These are phyloP conservation scores for Cephus sareptanus DNA, from an alignment of 2,888 invertebrate genomes.

Conservation along the genomic window DNA sequence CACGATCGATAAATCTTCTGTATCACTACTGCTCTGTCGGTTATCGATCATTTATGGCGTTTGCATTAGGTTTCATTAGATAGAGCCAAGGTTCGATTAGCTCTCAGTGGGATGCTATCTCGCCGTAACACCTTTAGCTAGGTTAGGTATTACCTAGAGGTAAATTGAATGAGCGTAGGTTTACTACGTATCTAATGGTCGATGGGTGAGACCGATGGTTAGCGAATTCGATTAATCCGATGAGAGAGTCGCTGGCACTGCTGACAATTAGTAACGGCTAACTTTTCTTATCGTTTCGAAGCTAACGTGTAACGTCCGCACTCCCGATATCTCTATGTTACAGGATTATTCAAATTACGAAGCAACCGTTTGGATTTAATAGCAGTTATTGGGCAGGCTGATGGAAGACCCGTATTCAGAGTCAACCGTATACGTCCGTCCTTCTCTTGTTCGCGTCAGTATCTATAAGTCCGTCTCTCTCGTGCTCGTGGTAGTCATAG, in stretches of 20 bases:
- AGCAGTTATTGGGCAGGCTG: neutral
- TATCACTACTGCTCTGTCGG: conserved; percentile 23
- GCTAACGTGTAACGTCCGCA: neutral
- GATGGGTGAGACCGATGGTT: neutral
- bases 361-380: neutral
- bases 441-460: neutral
- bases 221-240: neutral
- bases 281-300: neutral
- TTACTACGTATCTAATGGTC: neutral
- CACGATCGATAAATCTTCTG: neutral
- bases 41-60: conserved; percentile 45
- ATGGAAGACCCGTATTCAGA: neutral
- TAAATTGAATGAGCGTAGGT: neutral
- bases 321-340: neutral
- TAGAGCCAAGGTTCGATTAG: conserved; percentile 38
- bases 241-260: neutral
- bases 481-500: neutral
- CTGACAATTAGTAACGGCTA: neutral
- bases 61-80: conserved; percentile 35
- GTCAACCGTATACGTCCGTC: neutral
- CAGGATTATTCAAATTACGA: neutral
- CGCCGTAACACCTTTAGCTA: conserved; percentile 12
- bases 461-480: neutral
- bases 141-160: neutral
- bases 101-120: conserved; percentile 11